Evolutionary conservation across 2,888 invertebrate genomes (phyloP), one percentile per base, ranked within the genome.

Genomic region (Lingula anatina): DNA sequence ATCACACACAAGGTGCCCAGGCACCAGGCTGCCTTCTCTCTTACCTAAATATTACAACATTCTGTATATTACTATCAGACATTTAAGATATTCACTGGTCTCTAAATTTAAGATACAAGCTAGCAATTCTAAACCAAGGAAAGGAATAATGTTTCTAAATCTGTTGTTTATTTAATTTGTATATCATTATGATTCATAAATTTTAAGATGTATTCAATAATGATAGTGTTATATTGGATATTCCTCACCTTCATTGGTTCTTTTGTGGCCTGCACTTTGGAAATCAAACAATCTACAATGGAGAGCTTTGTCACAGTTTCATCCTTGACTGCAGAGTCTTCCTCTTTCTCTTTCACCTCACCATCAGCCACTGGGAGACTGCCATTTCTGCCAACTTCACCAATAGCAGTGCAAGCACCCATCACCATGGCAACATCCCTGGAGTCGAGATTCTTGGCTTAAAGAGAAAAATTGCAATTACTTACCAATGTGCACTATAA

Each of bases 201-300:
- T n/a, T n/a, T n/a, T n/a, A n/a, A n/a, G n/a, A n/a, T n/a, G n/a
- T n/a, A n/a, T n/a, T n/a, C n/a, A n/a, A n/a, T n/a, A n/a, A n/a
- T n/a, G n/a, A n/a, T n/a, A n/a, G n/a, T n/a, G n/a, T n/a, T n/a
- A n/a, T n/a, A n/a, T n/a, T n/a, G n/a, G n/a, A n/a, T n/a, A n/a
- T n/a, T n/a, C n/a, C n/a, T n/a, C 42, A 71, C 72, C 65, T 71
- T 71, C 36, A 59, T 57, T 23, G 59, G 50, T 43, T 70, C 70
- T 35, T 68, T 70, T 20, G 59, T 60, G 12, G 66, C 62, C 46
- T 83, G 85, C 49, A 90, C 81, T 27, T 89, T 81, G 44, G 82
- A 83, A 57, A 88, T 83, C 40, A 93, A 79, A 18, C 82, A 83
- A 26, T 86, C 84, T 5, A 89, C 84, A 21, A 90, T 78, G 5